Evolutionary conservation across 2,888 invertebrate genomes (phyloP), one percentile per base, ranked within the genome.

Genomic region (Euplagia quadripunctaria): DNA sequence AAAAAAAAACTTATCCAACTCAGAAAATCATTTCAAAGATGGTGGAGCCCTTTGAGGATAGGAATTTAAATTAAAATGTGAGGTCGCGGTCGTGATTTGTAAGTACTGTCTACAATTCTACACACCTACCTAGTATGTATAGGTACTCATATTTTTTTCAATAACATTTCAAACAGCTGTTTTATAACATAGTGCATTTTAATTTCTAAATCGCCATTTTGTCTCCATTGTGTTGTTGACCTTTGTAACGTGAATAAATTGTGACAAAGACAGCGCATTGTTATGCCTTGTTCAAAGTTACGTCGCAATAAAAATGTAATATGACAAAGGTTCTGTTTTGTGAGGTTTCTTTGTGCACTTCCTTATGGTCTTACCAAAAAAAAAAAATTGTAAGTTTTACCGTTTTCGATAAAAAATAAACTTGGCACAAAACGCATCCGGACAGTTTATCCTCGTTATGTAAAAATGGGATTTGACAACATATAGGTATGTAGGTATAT

Each of bases 211-310:
- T 61, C 68, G 77, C 84, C 87, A 85, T 86, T 79, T 84, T 84
- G 78, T 65, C 73, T 78, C 71, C 69, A 77, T 77, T 76, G 72
- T 76, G 76, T 70, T 80, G 78, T 79, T 84, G 81, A 80, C 80
- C 86, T 86, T 77, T 82, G 81, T 73, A 72, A 46, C 49, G 49
- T 64, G 76, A 77, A 80, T 80, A 79, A 83, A 74, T 81, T 79
- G 75, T 76, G 80, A 79, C 81, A 65, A 81, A 80, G 74, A 76
- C 42, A 69, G 68, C 68, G 64, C 75, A 70, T 74, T 85, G 74
- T 81, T 78, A 17, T 74, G 72, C 72, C 75, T 75, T 71, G 72
- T 75, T 58, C 49, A 46, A 69, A 64, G 68, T 77, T 67, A 72
- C 41, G 55, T 51, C 70, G 51, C 51, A 74, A 64, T 55, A 69